A percentile compares a stretch with the other conserved stretches of the same genome.
phyloP scores from a whole-genome alignment of 2,113 vertebrate genomes.

The Falcunculus frontatus region DNA sequence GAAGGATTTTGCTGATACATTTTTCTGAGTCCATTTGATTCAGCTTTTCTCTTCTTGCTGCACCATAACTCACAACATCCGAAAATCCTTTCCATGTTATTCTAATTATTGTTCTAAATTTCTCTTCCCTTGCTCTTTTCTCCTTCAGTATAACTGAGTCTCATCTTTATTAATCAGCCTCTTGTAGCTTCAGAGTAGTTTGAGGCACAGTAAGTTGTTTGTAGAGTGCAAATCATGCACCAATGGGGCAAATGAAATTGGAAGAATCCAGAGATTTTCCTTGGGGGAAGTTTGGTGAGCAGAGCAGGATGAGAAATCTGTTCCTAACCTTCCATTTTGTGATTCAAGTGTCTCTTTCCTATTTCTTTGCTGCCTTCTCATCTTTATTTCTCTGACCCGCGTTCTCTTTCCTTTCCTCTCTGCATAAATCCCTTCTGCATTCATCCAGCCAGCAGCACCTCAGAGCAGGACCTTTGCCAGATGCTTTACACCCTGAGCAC shows the following conservation, averaged over 20 bases:
- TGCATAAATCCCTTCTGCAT: neutral
- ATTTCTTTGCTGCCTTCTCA: neutral
- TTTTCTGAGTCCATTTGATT: neutral
- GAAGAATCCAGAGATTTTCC: neutral
- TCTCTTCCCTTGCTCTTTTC: neutral
- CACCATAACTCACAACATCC: neutral
- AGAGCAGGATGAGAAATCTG: neutral
- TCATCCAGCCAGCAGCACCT: neutral
- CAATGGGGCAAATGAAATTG: neutral
- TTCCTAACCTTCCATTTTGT: neutral
- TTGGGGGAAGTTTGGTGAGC: neutral
- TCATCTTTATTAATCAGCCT: neutral
- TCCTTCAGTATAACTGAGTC: neutral
- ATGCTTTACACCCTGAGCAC: neutral
- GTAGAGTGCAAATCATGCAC: neutral
- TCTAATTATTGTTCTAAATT: neutral
- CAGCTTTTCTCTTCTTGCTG: neutral
- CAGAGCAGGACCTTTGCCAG: neutral
- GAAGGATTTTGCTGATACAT: neutral
- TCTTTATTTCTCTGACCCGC: neutral
- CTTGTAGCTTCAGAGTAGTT: neutral
- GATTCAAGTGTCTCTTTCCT: neutral
- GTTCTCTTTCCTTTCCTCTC: neutral
- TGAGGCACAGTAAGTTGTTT: neutral
- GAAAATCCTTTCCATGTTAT: neutral